Evolutionary conservation across 2,888 invertebrate species (phyloP).

Genomic region (Trichopria drosophilae): DNA sequence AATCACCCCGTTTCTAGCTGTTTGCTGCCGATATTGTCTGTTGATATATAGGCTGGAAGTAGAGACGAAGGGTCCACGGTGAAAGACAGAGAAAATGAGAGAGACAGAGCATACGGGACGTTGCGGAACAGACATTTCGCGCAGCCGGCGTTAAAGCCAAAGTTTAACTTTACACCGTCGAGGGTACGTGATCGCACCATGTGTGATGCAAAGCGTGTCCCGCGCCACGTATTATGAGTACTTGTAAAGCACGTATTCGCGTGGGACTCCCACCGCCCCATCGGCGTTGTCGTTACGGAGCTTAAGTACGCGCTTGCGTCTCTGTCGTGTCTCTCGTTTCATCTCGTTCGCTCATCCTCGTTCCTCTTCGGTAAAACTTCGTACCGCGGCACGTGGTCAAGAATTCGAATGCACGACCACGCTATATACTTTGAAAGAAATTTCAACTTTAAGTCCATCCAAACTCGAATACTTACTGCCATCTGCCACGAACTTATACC

Average conservation of each 20-base stretch:
- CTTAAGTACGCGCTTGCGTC: background rate
- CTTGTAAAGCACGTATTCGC: slow-evolving; percentile 47
- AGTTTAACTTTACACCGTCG: slow-evolving; percentile 55
- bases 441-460: too few relatives aligned
- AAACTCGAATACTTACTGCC: too few relatives aligned
- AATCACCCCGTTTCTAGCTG: too few relatives aligned
- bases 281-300: slow-evolving; percentile 7
- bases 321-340: background rate
- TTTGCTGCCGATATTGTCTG: too few relatives aligned
- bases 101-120: slow-evolving; percentile 8
- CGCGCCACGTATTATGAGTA: slow-evolving; percentile 45
- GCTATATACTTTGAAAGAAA: too few relatives aligned
- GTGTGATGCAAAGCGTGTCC: slow-evolving; percentile 49
- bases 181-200: slow-evolving; percentile 49
- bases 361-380: slow-evolving; percentile 1
- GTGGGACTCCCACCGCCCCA: slow-evolving; percentile 28
- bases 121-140: slow-evolving; percentile 51
- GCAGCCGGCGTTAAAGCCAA: slow-evolving; percentile 55
- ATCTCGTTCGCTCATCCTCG: slow-evolving; percentile 2
- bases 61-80: too few relatives aligned
- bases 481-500: too few relatives aligned
- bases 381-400: slow-evolving; percentile 27
- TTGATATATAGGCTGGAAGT: too few relatives aligned
- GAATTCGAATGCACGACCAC: slow-evolving; percentile 15
- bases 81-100: slow-evolving; percentile 5